phyloP scores from a whole-genome alignment of 1,140 invertebrate species.

The Zaprionus camerounensis region DNA sequence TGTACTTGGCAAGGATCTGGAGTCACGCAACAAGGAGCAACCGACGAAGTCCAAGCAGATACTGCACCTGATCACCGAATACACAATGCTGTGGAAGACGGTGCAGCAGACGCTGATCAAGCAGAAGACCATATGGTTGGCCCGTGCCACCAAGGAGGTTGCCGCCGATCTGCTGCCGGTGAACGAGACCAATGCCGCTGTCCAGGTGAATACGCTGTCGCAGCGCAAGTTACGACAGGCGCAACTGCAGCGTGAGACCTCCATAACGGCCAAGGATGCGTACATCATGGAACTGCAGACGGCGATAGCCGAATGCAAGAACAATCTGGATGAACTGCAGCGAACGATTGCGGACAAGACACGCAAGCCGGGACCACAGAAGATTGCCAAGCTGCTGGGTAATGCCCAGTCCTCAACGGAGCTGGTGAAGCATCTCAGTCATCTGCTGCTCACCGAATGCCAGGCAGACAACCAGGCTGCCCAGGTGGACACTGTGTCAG shows the following conservation, averaged over 20 bases:
- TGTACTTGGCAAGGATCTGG: slow-evolving; percentile 86
- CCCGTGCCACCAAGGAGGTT: slow-evolving; percentile 48
- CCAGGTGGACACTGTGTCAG: slow-evolving; percentile 87
- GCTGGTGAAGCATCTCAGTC: slow-evolving; percentile 91
- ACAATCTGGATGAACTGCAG: slow-evolving; percentile 86
- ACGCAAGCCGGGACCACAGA: slow-evolving; percentile 85
- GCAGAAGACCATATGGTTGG: slow-evolving; percentile 85
- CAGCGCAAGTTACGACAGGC: slow-evolving; percentile 79
- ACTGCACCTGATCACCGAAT: slow-evolving; percentile 89
- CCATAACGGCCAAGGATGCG: slow-evolving; percentile 91
- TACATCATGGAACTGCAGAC: slow-evolving; percentile 90
- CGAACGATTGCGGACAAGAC: slow-evolving; percentile 84
- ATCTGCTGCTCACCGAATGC: slow-evolving; percentile 90
- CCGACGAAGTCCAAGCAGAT: slow-evolving; percentile 85
- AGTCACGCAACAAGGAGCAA: slow-evolving; percentile 85
- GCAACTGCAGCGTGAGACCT: slow-evolving; percentile 85
- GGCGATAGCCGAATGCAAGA: slow-evolving; percentile 87
- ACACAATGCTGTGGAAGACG: slow-evolving; percentile 88
- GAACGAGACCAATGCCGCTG: slow-evolving; percentile 90
- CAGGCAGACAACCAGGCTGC: slow-evolving; percentile 88
- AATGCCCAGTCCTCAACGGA: slow-evolving; percentile 90
- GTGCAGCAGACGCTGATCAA: slow-evolving; percentile 86
- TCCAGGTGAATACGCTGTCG: slow-evolving; percentile 91
- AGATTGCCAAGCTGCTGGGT: slow-evolving; percentile 88
- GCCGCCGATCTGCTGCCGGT: slow-evolving; percentile 84